Base-by-base conservation (phyloP, 2,797 vertebrate species). In the Lutjanus argentimaculatus region DNA sequence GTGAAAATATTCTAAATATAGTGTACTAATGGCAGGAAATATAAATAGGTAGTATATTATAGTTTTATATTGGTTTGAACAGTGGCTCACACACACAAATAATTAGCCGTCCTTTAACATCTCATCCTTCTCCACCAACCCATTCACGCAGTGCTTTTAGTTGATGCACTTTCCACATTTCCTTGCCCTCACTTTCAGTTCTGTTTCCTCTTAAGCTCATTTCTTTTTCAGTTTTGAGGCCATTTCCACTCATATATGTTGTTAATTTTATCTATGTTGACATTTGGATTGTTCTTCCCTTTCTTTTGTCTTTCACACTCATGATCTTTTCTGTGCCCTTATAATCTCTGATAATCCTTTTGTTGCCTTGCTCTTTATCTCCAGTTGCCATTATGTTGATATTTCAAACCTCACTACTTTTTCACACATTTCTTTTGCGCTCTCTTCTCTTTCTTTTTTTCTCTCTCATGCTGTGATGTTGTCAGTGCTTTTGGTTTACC, bases 381-480 rank as follows among this genome's bases (percentile, higher is more conserved):
- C 75, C 59, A 72, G 12, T 79, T 77, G 51, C 75, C 46, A 59
- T 85, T 75, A 51, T 84, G 64, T 89, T 85, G 72, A 80, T 82
- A 71, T 80, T 80, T 79, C 49, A 66, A 67, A 72, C 55, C 55
- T 89, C 79, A 59, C 77, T 63, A 21, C 58, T 61, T 75, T 46
- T 82, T 57, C 19, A 77, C 64, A 30, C 61, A 64, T 85, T 79
- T 73, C 21, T 57, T 52, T 68, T 40, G 66, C 83, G 63, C 61
- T 49, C 3, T 68, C 30, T 30, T 58, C 19, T 79, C 49, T 89
- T 86, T 93, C 85, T 94, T 85, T 40, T 10, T 59, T 8, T 17
- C 4, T 40, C 67, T 93, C 91, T 90, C 92, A 85, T 82, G 80
- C 77, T 73, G 74, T 88, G 82, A 68, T 87, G 75, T 89, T 77